Evolutionary conservation across 1,140 invertebrate genomes (phyloP), one percentile per base, ranked within the genome.

Genomic region (Dufourea novaeangliae): DNA sequence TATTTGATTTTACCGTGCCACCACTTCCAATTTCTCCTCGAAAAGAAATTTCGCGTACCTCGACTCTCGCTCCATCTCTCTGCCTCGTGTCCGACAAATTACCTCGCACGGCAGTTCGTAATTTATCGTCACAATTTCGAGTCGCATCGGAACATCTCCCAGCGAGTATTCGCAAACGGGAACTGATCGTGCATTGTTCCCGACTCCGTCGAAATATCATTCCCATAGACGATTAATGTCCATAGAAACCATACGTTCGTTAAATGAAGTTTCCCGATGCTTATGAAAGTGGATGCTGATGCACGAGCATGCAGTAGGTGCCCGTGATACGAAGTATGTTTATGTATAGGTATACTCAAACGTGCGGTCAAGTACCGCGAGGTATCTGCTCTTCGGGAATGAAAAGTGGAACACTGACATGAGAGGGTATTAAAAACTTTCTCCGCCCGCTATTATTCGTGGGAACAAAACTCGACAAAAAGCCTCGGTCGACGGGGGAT

Each of bases 101-200:
- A 34, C 1, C 39, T 25, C 10, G 12, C 17, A 11, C 57, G 7
- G 52, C 27, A 2, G 17, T 10, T 4, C 20, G 3, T 44, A 14
- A 71, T 71, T 61, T 71, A 71, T 61, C 54, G 27, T 0, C 1
- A 22, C 6, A 25, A 59, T 46, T 32, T 34, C 27, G n/a, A 44
- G 27, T 10, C 54, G 39, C 32, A 34, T 22, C 37, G 8, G 4
- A 54, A 14, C 0, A 10, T 2, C 50, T n/a, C 2, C 52, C 37
- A 22, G 7, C 32, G 6, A n/a, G n/a, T 25, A 25, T 17, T 25
- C 27, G n/a, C 27, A 7, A n/a, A 17, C n/a, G 39, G 11, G 32
- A 8, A 46, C 69, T 22, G 29, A 72, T 72, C 69, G 1, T 2
- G n/a, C 17, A 72, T 62, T 62, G 57, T 72, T 72, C 69, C 8